phyloP scores from a whole-genome alignment of 2,888 invertebrate species.

The Andrena praecox region DNA sequence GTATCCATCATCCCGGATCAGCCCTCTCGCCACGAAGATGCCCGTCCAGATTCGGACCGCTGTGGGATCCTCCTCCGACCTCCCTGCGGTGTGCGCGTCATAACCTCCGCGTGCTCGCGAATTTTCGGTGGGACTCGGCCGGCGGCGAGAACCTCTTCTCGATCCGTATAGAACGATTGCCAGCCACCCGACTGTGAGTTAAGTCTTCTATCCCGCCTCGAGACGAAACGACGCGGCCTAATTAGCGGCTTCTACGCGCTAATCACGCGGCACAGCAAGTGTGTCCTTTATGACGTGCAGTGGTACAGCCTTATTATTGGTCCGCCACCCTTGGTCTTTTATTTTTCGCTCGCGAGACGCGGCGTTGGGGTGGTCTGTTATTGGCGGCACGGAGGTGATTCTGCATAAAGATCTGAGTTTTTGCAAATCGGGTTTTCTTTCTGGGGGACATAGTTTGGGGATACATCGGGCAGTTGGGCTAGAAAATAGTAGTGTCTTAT shows the following conservation, averaged over 20 bases:
- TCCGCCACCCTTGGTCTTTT: too few species aligned
- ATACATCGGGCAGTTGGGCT: too few species aligned
- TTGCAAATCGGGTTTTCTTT: too few species aligned
- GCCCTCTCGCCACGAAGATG: not conserved
- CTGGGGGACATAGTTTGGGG: too few species aligned
- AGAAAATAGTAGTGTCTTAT: too few species aligned
- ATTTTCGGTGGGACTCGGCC: conserved; percentile 8
- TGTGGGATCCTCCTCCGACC: not conserved
- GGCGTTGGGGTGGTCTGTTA: too few species aligned
- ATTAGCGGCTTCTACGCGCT: conserved; percentile 13
- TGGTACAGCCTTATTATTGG: not conserved
- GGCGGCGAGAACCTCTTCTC: not conserved
- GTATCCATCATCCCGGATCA: not conserved
- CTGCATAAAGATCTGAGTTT: too few species aligned
- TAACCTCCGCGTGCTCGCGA: conserved; percentile 39
- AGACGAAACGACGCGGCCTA: conserved; percentile 20
- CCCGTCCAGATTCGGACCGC: not conserved
- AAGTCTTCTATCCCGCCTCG: conserved; percentile 22
- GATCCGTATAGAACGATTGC: conserved; percentile 32
- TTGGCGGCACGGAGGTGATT: too few species aligned
- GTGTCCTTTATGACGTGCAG: conserved; percentile 7
- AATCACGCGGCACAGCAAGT: not conserved
- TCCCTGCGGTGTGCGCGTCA: conserved; percentile 33
- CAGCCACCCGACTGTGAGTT: conserved; percentile 35
- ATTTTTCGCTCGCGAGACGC: too few species aligned